These are phyloP conservation scores for Crenichthys baileyi DNA, from an alignment of 2,797 vertebrate species.

Conservation along the genomic window DNA sequence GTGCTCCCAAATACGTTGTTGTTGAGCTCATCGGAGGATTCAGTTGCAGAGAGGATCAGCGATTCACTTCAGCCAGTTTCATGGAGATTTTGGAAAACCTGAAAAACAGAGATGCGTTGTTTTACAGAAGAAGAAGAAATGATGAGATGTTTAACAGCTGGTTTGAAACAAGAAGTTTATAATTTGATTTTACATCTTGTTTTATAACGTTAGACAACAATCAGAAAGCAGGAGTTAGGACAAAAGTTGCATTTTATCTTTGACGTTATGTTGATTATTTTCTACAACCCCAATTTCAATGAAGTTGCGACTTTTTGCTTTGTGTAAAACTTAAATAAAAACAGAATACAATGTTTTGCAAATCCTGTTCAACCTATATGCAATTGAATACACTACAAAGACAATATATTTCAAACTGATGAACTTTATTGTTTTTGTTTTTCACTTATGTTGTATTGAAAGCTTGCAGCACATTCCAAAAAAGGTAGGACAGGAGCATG, in stretches of 20 bases:
- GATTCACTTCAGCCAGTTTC: constrained; percentile 17
- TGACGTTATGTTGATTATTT: not conserved
- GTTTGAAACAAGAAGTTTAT: not conserved
- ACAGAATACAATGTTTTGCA: no score
- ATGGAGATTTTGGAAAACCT: constrained; percentile 14
- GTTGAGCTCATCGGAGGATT: constrained; percentile 13
- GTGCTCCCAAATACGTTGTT: constrained; percentile 10
- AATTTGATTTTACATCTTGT: not conserved
- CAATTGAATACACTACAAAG: no score
- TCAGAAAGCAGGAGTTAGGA: not conserved
- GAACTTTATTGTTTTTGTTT: no score
- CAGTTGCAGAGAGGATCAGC: constrained; percentile 18
- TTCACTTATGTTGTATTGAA: no score
- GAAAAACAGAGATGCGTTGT: not conserved
- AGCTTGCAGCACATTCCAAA: no score
- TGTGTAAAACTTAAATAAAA: no score
- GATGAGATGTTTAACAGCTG: not conserved
- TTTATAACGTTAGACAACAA: not conserved
- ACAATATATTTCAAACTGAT: no score
- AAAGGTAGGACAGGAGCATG: no score
- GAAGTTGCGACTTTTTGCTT: no score
- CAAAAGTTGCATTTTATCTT: not conserved
- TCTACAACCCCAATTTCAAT: not conserved
- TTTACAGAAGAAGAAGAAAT: constrained; percentile 9
- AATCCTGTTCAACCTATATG: no score